A percentile compares a stretch with the other conserved stretches of the same genome.
These are phyloP conservation scores for Brachyrhaphis roseni DNA, from an alignment of 2,797 vertebrate species.

Conservation along the genomic window DNA sequence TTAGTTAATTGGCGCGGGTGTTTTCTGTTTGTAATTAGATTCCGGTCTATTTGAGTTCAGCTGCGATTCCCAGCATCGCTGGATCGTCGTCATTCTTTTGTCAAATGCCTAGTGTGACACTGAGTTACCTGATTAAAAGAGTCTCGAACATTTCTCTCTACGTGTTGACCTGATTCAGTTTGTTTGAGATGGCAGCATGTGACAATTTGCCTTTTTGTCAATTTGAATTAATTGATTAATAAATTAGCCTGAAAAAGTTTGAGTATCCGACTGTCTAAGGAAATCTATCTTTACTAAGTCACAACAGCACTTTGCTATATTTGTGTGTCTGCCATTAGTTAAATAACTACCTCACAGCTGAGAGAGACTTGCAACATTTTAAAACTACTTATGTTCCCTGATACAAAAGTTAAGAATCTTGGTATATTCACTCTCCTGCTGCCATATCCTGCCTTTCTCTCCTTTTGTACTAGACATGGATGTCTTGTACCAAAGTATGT, in stretches of 20 bases:
- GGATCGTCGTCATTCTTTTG: too few relatives aligned
- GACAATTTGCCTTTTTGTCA: not conserved
- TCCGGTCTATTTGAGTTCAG: too few relatives aligned
- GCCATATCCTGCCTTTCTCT: too few relatives aligned
- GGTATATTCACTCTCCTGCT: too few relatives aligned
- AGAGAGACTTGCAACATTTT: not conserved
- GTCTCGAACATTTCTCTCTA: too few relatives aligned
- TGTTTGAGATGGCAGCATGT: too few relatives aligned
- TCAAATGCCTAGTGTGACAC: too few relatives aligned
- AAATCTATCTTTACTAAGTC: not conserved
- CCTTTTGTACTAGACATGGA: not conserved
- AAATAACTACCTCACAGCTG: not conserved
- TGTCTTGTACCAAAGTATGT: not conserved
- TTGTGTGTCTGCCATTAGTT: not conserved
- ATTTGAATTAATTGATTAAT: not conserved
- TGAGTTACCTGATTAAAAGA: too few relatives aligned
- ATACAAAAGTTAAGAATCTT: not conserved
- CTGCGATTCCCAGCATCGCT: too few relatives aligned
- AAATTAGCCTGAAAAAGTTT: not conserved
- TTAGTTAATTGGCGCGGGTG: too few relatives aligned
- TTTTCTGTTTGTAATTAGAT: too few relatives aligned
- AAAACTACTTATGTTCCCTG: not conserved
- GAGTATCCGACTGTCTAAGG: not conserved
- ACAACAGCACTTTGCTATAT: not conserved
- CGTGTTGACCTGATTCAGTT: too few relatives aligned